Evolutionary conservation across 1,140 invertebrate genomes (phyloP).

Genomic region (Philaenus spumarius): DNA sequence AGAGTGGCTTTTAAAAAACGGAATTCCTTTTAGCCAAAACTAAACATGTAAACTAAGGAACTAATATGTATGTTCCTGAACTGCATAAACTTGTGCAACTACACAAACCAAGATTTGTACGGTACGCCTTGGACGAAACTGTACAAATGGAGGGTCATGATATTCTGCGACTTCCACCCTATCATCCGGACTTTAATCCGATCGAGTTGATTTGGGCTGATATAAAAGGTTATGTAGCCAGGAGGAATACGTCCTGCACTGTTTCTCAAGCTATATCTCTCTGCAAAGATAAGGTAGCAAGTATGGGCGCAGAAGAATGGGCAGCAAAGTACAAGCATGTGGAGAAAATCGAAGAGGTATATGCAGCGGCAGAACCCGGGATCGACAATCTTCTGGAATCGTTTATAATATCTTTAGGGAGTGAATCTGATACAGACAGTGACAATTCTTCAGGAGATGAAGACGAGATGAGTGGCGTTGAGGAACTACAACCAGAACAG

Average conservation of each 20-base stretch:
- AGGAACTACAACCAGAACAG: no score
- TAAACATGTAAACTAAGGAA: no score
- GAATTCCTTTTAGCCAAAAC: conserved; percentile 22
- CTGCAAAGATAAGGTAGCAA: neutral
- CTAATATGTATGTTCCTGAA: conserved; percentile 8
- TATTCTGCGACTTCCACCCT: conserved; percentile 34
- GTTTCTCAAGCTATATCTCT: conserved; percentile 6
- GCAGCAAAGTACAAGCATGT: neutral
- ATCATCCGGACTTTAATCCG: conserved; percentile 38
- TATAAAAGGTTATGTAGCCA: conserved; percentile 33
- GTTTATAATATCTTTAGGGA: neutral
- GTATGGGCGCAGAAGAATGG: neutral
- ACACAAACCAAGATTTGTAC: neutral
- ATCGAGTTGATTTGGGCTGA: conserved; percentile 37
- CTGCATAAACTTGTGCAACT: conserved; percentile 1
- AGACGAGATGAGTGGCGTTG: no score
- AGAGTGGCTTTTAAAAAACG: conserved; percentile 22
- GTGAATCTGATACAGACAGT: neutral
- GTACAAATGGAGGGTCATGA: conserved; percentile 20
- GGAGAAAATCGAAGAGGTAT: neutral
- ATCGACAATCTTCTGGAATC: neutral
- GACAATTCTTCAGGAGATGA: no score
- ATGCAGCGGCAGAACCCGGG: neutral
- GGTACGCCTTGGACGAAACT: conserved; percentile 23
- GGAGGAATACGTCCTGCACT: conserved; percentile 27